Evolutionary conservation across 2,797 vertebrate genomes (phyloP).

Genomic region (Erpetoichthys calabaricus): DNA sequence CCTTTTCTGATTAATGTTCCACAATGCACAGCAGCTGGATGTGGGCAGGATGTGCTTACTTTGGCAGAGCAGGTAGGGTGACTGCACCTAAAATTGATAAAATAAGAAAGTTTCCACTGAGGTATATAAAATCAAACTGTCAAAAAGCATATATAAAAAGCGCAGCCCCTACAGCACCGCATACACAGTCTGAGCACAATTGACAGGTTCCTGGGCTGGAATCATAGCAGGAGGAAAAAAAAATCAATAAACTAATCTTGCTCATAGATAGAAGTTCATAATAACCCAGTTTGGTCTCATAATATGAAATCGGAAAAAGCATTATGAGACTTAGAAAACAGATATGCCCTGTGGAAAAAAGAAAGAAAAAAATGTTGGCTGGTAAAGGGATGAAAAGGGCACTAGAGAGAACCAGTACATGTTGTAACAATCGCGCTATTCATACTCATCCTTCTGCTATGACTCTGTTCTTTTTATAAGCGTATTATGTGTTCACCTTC

Average conservation of each 20-base stretch:
- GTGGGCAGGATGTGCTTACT: too few species aligned
- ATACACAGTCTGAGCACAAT: neutral
- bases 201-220: slow-evolving; percentile 10
- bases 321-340: slow-evolving; percentile 6
- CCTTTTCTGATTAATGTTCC: too few species aligned
- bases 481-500: slow-evolving; percentile 18
- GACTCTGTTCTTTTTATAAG: slow-evolving; percentile 14
- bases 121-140: too few species aligned
- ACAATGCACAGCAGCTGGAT: too few species aligned
- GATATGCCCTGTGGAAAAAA: slow-evolving; percentile 5
- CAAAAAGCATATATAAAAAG: too few species aligned
- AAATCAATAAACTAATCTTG: slow-evolving; percentile 23
- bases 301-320: slow-evolving; percentile 9
- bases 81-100: too few species aligned
- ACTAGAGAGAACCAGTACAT: slow-evolving; percentile 18
- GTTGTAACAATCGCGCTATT: slow-evolving; percentile 6
- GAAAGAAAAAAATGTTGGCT: neutral
- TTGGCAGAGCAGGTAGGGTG: too few species aligned
- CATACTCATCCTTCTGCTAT: slow-evolving; percentile 10
- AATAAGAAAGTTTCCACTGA: too few species aligned
- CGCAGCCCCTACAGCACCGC: too few species aligned
- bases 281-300: slow-evolving; percentile 8
- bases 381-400: slow-evolving; percentile 19
- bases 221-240: slow-evolving; percentile 8
- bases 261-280: slow-evolving; percentile 1